Conservation (phyloP, 2,888 invertebrate genomes). For the Dolichomitus sp. region DNA sequence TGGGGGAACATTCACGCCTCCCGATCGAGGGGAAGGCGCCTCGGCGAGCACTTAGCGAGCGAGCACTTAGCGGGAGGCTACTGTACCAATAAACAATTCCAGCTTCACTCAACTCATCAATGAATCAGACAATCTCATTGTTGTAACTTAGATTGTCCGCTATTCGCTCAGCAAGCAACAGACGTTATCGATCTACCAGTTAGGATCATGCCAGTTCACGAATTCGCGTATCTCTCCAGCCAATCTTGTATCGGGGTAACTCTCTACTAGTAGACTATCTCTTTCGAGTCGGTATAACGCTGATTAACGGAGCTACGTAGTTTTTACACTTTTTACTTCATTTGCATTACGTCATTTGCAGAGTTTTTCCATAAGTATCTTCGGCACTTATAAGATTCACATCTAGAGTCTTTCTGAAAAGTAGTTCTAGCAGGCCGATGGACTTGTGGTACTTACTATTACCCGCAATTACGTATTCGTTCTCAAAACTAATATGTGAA, state of each 20-base stretch:
- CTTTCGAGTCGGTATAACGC: conserved; percentile 2
- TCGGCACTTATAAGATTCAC: conserved; percentile 20
- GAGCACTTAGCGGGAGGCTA: too few species aligned
- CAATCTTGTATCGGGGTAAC: conserved; percentile 45
- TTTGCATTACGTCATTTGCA: conserved; percentile 48
- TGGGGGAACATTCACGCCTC: too few species aligned
- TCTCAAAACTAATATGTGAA: conserved; percentile 41
- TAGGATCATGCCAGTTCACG: conserved; percentile 56
- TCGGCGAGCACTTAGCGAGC: too few species aligned
- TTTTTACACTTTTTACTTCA: conserved; percentile 44
- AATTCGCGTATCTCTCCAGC: conserved; percentile 37
- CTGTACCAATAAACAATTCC: conserved; percentile 27
- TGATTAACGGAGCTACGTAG: conserved; percentile 37
- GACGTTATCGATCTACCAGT: conserved; percentile 53
- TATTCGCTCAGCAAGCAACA: conserved; percentile 45
- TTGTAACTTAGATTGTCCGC: conserved; percentile 54
- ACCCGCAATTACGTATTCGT: conserved; percentile 38
- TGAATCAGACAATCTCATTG: conserved; percentile 66
- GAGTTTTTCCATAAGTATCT: conserved; percentile 50
- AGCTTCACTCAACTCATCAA: conserved; percentile 55
- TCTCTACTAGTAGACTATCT: conserved; percentile 17
- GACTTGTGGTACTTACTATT: conserved; percentile 22
- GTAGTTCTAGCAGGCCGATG: conserved; percentile 49
- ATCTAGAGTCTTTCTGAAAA: conserved; percentile 56
- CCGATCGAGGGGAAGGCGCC: too few species aligned